Evolutionary conservation across 2,797 vertebrate species (phyloP).

Genomic region (Anguilla obscura): DNA sequence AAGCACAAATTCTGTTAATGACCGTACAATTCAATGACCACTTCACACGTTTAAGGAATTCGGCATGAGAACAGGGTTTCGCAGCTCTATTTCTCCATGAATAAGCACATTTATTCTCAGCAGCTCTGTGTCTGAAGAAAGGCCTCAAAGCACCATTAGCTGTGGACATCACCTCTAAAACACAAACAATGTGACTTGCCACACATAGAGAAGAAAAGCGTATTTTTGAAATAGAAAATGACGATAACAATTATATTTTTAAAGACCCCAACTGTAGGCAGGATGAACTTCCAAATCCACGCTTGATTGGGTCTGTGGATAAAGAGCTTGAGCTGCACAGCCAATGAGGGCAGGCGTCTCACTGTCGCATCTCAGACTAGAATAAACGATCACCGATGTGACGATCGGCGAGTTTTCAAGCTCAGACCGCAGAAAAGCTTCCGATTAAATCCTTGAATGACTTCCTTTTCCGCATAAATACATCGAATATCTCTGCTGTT

Average conservation of each 20-base stretch:
- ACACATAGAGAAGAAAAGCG: not conserved
- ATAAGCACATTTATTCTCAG: not conserved
- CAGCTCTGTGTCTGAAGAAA: not conserved
- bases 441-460: not conserved
- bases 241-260: not conserved
- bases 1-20: not conserved
- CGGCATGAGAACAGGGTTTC: not conserved
- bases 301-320: not conserved
- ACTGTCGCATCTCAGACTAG: not conserved
- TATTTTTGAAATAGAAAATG: not conserved
- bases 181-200: slow-evolving; percentile 5
- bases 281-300: not conserved
- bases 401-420: not conserved
- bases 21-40: not conserved
- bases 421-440: not conserved
- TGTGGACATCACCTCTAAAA: slow-evolving; percentile 11
- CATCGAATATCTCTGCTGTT: not conserved
- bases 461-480: not conserved
- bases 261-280: not conserved
- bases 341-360: not conserved
- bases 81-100: slow-evolving; percentile 21
- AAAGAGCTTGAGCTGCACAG: not conserved
- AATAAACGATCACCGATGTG: not conserved
- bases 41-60: not conserved
- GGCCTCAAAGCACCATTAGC: not conserved